Percentiles rank a stretch among this genome's conserved stretches.
phyloP scores from a whole-genome alignment of 2,797 vertebrate genomes.

The Pseudochirops corinnae region DNA sequence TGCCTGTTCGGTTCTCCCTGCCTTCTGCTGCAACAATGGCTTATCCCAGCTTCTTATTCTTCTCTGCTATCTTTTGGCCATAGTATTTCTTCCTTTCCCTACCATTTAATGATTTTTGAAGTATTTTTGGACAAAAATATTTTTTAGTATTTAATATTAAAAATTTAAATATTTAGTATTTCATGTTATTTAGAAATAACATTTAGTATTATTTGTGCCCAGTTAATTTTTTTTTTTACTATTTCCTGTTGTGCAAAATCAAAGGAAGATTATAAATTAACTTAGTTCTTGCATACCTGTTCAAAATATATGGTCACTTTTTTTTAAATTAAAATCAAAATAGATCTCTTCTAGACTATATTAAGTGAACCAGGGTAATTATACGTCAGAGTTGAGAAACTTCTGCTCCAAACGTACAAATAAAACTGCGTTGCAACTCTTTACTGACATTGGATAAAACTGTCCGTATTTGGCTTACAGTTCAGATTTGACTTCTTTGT shows the following conservation, averaged over 20 bases:
- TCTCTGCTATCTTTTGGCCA: background rate
- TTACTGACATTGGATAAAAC: background rate
- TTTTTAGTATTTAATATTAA: background rate
- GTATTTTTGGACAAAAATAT: background rate
- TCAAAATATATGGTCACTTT: background rate
- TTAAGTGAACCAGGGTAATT: slow-evolving; percentile 14
- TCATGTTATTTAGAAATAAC: too few species aligned
- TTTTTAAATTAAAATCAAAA: slow-evolving; percentile 16
- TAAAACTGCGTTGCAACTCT: background rate
- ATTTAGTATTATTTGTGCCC: background rate
- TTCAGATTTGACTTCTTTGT: background rate
- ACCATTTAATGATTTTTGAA: background rate
- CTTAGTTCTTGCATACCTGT: slow-evolving; percentile 5
- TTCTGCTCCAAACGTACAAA: background rate
- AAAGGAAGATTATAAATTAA: slow-evolving; percentile 27
- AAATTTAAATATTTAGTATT: background rate
- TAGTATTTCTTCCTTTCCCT: background rate
- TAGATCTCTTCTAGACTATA: slow-evolving; percentile 27
- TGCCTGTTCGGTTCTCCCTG: background rate
- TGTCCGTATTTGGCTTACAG: background rate
- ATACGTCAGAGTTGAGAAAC: slow-evolving; percentile 15
- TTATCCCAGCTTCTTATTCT: background rate
- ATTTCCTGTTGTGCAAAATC: slow-evolving; percentile 1
- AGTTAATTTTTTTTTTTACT: background rate
- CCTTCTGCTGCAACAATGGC: background rate